Evolutionary conservation across 37 sponge, comb jelly and placozoan species (phyloP), one percentile per base, ranked within the genome.

Genomic region (Axinella damicornis): DNA sequence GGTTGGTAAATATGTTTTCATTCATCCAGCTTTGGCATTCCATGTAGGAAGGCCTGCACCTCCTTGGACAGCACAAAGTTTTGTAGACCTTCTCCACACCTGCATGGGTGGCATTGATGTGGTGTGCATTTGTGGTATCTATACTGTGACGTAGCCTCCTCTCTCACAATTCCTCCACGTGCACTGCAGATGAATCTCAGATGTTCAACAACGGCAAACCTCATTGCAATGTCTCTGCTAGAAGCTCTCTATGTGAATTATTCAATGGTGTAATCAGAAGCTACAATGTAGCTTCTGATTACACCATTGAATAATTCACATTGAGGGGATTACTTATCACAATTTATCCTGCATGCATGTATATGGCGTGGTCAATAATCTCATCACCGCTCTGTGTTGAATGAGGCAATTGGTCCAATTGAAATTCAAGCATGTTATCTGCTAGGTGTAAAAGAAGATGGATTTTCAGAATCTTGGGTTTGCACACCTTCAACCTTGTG

Each of bases 341-440:
- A n/a, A n/a, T n/a, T 46, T 46, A 46, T 46, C 9, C 9, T 9
- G 9, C 46, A 46, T 46, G 46, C 46, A 46, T 46, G 9, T 12
- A 12, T 46, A 46, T 66, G n/a, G n/a, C n/a, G n/a, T n/a, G n/a
- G n/a, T n/a, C n/a, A 66, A 1, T 69, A 11, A 9, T 46, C n/a
- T n/a, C n/a, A n/a, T n/a, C n/a, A 85, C 86, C 86, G 76, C 64
- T 85, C 77, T 54, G 86, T 85, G 40, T 67, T 85, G 66, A 46
- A 85, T 35, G 55, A 27, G 25, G 57, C 27, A 63, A 78, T 19
- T 33, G 77, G 86, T 24, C 86, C 78, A 76, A n/a, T n/a, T n/a
- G n/a, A n/a, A 85, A 85, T 53, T 77, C 69, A 0, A 67, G 53
- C 17, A 85, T 85, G 34, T 67, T 56, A 13, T 85, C 78, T 46